A percentile compares a stretch with the other conserved stretches of the same genome.
These are phyloP conservation scores for Azorinus chamasolen DNA, from an alignment of 2,888 invertebrate species.

Conservation along the genomic window DNA sequence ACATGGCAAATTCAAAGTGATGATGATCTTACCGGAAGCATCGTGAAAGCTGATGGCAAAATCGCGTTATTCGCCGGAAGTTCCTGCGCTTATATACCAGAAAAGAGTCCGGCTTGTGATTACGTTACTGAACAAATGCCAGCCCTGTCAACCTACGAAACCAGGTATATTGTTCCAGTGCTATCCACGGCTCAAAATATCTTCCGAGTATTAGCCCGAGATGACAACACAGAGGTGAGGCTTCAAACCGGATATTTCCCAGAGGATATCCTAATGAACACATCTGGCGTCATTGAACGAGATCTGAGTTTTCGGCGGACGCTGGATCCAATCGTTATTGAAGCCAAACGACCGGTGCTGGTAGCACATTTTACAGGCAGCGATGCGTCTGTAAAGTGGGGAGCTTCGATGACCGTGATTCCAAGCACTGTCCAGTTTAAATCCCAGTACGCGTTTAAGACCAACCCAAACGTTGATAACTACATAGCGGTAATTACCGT, in stretches of 20 bases:
- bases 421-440: constrained; percentile 34
- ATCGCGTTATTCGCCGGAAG: constrained; percentile 43
- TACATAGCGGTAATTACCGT: constrained; percentile 18
- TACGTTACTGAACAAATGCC: constrained; percentile 43
- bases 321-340: constrained; percentile 10
- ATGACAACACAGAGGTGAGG: constrained; percentile 33
- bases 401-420: constrained; percentile 37
- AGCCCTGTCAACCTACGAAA: constrained; percentile 34
- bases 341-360: constrained; percentile 28
- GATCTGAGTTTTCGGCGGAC: background rate
- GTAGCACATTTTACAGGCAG: constrained; percentile 30
- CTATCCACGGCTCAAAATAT: constrained; percentile 22
- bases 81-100: constrained; percentile 24
- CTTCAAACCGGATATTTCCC: constrained; percentile 5
- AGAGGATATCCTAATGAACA: constrained; percentile 15
- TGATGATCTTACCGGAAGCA: constrained; percentile 38
- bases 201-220: constrained; percentile 33
- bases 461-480: background rate
- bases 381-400: constrained; percentile 1
- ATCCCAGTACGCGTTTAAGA: constrained; percentile 20
- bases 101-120: constrained; percentile 22
- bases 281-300: constrained; percentile 19
- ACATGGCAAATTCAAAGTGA: constrained; percentile 44
- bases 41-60: constrained; percentile 47
- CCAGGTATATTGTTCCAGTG: constrained; percentile 27